Base-by-base conservation (phyloP, 2,797 vertebrate species). In the Poecile montanus region DNA sequence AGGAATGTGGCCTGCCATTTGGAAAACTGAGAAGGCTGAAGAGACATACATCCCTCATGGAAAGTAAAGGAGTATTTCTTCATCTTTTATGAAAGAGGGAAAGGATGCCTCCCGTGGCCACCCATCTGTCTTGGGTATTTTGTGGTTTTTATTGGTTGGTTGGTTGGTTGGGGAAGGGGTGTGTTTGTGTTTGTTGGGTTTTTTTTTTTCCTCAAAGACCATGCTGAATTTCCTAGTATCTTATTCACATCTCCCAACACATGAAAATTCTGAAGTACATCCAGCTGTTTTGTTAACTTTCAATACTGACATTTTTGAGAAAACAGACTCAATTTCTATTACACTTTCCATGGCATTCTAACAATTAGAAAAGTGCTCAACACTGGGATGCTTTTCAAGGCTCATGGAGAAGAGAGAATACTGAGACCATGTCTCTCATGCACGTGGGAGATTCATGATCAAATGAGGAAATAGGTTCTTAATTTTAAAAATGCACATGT, bases 1-100 rank as follows among this genome's bases (percentile, higher is more conserved):
- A 91, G 74, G 86, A 95, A 95, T 82, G 90, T 6, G 9, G 87
- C 36, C 75, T 74, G 81, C 36, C 45, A 18, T 77, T 50, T 36
- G 21, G 61, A 40, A 84, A 71, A 79, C 18, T 21, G 67, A 91
- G 61, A 94, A 48, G 42, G 82, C 34, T 40, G 61, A 57, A 53
- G 58, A 85, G 53, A 68, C 22, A 29, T 5, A 14, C 51, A 85
- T 87, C 74, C 62, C 86, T 75, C 54, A 29, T 1, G 42, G 26
- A 54, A 87, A 88, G 27, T 7, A 89, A 73, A 74, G 19, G 78
- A 91, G 19, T 71, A 51, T 32, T 85, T 53, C 32, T 63, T 57
- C 42, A 30, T 44, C n/a, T 44, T 58, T 91, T 32, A 82, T 23
- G 30, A 67, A 91, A 14, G 34, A 70, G 5, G 32, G 10, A 78